Conservation (phyloP, 2,888 invertebrate genomes). For the Synanthedon tipuliformis region DNA sequence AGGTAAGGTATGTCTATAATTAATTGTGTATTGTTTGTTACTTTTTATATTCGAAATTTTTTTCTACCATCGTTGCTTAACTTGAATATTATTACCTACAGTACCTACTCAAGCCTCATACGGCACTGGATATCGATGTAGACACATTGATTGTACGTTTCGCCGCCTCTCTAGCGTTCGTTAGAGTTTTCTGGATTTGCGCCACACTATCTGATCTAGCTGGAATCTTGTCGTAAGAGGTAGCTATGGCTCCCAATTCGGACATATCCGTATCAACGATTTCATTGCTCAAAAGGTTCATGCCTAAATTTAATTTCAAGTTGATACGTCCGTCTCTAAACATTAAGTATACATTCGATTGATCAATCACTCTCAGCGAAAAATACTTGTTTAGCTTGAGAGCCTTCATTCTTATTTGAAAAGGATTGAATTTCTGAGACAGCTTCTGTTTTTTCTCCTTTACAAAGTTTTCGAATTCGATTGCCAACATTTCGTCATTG, state of each 20-base stretch:
- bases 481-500: slow-evolving; percentile 17
- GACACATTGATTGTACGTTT: neutral
- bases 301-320: slow-evolving; percentile 36
- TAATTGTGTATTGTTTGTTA: no score
- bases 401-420: slow-evolving; percentile 30
- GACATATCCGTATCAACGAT: slow-evolving; percentile 31
- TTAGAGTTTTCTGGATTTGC: slow-evolving; percentile 12
- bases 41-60: no score
- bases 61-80: no score
- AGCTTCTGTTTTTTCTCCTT: slow-evolving; percentile 23
- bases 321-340: slow-evolving; percentile 21
- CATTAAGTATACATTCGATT: slow-evolving; percentile 27
- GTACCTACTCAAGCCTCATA: no score
- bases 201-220: slow-evolving; percentile 16
- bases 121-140: no score
- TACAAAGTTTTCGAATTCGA: slow-evolving; percentile 28
- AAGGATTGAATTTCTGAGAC: slow-evolving; percentile 25
- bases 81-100: no score
- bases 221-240: slow-evolving; percentile 21
- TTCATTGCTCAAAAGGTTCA: slow-evolving; percentile 44
- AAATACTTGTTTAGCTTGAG: slow-evolving; percentile 38
- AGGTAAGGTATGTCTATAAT: no score
- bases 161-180: neutral
- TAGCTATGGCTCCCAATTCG: slow-evolving; percentile 20
- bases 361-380: slow-evolving; percentile 31